phyloP scores from a whole-genome alignment of 2,797 vertebrate species.

The Xenops minutus region DNA sequence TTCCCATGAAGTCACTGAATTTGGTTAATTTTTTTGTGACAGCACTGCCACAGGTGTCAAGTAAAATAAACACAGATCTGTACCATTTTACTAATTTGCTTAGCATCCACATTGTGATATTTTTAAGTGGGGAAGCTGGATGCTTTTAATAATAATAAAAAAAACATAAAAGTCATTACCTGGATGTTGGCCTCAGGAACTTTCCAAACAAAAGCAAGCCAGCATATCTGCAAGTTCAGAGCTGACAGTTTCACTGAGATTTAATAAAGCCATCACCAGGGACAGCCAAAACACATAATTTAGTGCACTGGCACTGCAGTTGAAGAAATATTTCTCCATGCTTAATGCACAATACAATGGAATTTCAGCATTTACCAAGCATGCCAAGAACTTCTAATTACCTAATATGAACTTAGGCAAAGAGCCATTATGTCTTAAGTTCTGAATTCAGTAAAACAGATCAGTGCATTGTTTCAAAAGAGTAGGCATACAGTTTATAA shows the following conservation, averaged over 20 bases:
- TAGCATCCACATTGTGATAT: neutral
- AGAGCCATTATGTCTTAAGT: conserved; percentile 41
- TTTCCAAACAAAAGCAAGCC: neutral
- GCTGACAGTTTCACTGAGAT: neutral
- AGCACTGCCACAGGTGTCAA: neutral
- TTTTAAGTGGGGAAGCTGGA: neutral
- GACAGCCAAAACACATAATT: neutral
- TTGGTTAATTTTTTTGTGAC: neutral
- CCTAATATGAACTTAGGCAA: conserved; percentile 38
- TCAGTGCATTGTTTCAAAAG: conserved; percentile 15
- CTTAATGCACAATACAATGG: conserved; percentile 30
- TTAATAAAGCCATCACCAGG: conserved; percentile 15
- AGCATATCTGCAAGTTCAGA: neutral
- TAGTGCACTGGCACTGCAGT: neutral
- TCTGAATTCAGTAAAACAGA: conserved; percentile 41
- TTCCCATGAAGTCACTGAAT: neutral
- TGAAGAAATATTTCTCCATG: conserved; percentile 24
- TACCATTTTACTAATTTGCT: neutral
- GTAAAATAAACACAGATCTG: neutral
- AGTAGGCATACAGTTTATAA: conserved; percentile 1
- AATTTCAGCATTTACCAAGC: conserved; percentile 44
- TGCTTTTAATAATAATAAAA: neutral
- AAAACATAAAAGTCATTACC: neutral
- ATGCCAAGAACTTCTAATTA: conserved; percentile 56
- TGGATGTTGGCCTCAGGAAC: neutral